phyloP scores from a whole-genome alignment of 2,888 invertebrate genomes.

The Heliconius sara region DNA sequence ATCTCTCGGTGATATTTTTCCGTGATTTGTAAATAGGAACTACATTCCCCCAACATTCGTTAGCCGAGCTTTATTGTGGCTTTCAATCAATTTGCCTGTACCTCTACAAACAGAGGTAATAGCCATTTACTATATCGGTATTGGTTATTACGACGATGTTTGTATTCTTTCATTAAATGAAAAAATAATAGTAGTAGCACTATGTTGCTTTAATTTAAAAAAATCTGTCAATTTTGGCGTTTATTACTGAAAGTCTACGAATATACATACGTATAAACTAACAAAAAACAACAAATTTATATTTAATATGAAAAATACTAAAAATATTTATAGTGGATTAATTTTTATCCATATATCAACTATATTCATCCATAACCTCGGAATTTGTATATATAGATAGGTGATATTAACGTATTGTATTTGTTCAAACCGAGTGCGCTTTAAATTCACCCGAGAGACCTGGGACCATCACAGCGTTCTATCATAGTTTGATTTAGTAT shows the following conservation, averaged over 20 bases:
- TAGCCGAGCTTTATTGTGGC: constrained; percentile 34
- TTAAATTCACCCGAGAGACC: constrained; percentile 26
- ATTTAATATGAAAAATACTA: background rate
- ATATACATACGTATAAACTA: no score
- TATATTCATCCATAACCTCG: background rate
- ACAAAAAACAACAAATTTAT: no score
- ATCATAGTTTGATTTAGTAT: constrained; percentile 25
- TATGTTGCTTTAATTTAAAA: background rate
- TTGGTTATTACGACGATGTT: constrained; percentile 41
- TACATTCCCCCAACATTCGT: constrained; percentile 26
- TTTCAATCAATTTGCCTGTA: constrained; percentile 38
- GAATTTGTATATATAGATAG: background rate
- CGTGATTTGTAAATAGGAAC: constrained; percentile 10
- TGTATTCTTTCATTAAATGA: constrained; percentile 29
- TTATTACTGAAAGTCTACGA: no score
- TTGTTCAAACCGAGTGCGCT: constrained; percentile 11
- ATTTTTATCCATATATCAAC: background rate
- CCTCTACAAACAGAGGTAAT: constrained; percentile 42
- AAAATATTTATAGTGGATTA: background rate
- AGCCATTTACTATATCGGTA: constrained; percentile 37
- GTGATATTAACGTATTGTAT: background rate
- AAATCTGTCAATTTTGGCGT: background rate
- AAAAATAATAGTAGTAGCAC: background rate
- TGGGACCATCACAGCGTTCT: constrained; percentile 1
- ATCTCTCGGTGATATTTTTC: constrained; percentile 1